Conservation (phyloP, 1,140 invertebrate species). For the Copidosoma floridanum region DNA sequence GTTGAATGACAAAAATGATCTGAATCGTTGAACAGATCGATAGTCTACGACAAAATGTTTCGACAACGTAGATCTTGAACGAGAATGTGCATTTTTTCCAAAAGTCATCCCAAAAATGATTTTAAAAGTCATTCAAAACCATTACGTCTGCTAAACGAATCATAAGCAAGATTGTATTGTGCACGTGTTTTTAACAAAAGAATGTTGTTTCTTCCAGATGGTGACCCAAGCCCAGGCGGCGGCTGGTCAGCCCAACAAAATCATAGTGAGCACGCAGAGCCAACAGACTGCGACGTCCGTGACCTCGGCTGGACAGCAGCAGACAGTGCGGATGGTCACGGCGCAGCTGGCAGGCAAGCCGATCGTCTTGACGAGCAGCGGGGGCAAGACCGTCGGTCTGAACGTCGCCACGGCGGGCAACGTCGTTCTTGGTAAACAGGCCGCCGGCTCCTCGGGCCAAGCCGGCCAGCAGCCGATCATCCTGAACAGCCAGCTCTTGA, state of each 20-base stretch:
- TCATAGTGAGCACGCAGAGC: slow-evolving; percentile 47
- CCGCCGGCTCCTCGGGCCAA: slow-evolving; percentile 24
- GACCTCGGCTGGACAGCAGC: slow-evolving; percentile 40
- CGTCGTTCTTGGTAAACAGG: slow-evolving; percentile 48
- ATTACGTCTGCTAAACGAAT: no score
- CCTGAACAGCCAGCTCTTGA: slow-evolving; percentile 64
- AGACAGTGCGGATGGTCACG: slow-evolving; percentile 60
- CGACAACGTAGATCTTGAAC: no score
- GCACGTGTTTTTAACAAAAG: no score
- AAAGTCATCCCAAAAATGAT: no score
- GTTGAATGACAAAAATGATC: no score
- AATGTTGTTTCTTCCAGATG: slow-evolving; percentile 35
- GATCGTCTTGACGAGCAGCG: slow-evolving; percentile 61
- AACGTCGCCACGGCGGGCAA: slow-evolving; percentile 39
- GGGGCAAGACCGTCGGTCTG: slow-evolving; percentile 53
- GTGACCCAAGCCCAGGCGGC: slow-evolving; percentile 49
- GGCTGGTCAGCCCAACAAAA: slow-evolving; percentile 47
- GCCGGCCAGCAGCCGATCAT: slow-evolving; percentile 59
- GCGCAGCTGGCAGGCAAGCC: slow-evolving; percentile 66
- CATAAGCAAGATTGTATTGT: no score
- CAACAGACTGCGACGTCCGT: slow-evolving; percentile 26
- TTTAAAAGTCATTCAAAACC: no score
- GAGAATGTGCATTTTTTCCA: no score
- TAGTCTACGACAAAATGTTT: no score
- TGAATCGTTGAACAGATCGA: no score